Conservation (phyloP, 92 coral and sea anemone genomes). For the Bergia puertoricense region DNA sequence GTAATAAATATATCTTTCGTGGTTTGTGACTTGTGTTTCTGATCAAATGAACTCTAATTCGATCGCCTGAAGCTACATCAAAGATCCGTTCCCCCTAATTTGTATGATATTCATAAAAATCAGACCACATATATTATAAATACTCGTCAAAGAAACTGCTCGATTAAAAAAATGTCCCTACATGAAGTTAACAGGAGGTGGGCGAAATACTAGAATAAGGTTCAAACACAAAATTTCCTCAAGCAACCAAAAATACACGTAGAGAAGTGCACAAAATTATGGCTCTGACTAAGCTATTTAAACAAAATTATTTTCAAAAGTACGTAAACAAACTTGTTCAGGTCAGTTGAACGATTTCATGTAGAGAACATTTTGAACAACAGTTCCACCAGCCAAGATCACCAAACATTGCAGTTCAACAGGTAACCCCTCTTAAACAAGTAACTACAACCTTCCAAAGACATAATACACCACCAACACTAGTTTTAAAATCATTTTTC, state of each 20-base stretch:
- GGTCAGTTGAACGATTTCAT: not conserved
- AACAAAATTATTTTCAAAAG: no score
- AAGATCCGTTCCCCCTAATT: not conserved
- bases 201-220: no score
- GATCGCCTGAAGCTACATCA: not conserved
- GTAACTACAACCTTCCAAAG: not conserved
- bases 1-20: not conserved
- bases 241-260: not conserved
- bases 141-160: not conserved
- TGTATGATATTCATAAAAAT: not conserved
- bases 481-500: not conserved
- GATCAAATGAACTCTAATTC: not conserved
- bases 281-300: not conserved
- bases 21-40: not conserved
- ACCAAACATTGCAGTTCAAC: slow-evolving; percentile 8
- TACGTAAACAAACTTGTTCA: not conserved
- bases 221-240: no score
- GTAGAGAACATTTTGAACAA: not conserved
- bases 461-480: not conserved
- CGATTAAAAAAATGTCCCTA: not conserved
- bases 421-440: slow-evolving; percentile 7
- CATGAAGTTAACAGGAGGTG: no score
- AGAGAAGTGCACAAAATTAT: not conserved
- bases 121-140: not conserved
- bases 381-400: slow-evolving; percentile 11